Evolutionary conservation across 2,113 vertebrate species (phyloP), one percentile per base, ranked within the genome.

Genomic region (Myxocyprinus asiaticus): DNA sequence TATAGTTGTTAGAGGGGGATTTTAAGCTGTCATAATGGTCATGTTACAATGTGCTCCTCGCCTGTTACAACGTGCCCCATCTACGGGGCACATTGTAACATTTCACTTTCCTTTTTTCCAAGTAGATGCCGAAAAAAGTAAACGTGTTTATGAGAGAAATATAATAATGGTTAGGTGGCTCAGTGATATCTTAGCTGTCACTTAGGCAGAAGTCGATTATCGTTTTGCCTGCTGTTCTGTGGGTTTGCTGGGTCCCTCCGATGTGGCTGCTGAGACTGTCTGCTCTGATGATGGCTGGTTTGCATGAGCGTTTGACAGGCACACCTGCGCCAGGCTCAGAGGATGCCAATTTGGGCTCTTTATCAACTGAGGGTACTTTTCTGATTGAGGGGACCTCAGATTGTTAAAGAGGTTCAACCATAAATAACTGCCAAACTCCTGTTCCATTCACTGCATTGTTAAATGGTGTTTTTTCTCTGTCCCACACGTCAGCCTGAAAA

Each of bases 151-250:
- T 68, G 17, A 22, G 42, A 22, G 12, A 15, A 12, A 17, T 33
- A 33, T 33, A 22, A 53, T 22, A 63, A 55, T 67, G 15, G 6
- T 58, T 6, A 58, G 55, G 55, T 53, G 22, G 22, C 22, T 33
- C 22, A 33, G 22, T 33, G 12, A 76, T 70, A 17, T 77, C 44
- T 66, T 45, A 33, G 56, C 7, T 68, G 78, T 63, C 56, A 50
- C 77, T 72, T 44, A 72, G 11, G 59, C 14, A 33, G 67, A 62
- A 63, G 3, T 62, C 12, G 33, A 53, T 56, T 45, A 63, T 79
- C 11, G 22, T 72, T 72, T 71, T 71, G 5, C 67, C 58, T 73
- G 78, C 68, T 71, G 78, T 80, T 73, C 33, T 47, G 22, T 33
- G 67, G 67, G 11, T 65, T 63, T 73, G 33, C 7, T 33, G 55